Evolutionary conservation across 2,113 vertebrate species (phyloP).

Genomic region (Pteronura brasiliensis): DNA sequence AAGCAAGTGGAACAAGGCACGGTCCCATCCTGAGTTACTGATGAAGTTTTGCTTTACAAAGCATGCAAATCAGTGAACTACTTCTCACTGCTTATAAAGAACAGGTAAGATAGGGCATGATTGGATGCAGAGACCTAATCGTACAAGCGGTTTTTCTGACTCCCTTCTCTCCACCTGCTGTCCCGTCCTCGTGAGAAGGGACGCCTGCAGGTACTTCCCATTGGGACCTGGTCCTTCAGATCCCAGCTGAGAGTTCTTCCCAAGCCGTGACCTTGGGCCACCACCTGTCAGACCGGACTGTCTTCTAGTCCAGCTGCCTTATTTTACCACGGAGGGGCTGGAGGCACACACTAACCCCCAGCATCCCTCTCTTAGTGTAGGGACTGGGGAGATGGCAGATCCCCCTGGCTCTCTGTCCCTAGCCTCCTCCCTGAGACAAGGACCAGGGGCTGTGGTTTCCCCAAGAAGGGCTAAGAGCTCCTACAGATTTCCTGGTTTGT

Average conservation of each 20-base stretch:
- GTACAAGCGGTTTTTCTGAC: not conserved
- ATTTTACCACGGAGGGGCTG: accelerated
- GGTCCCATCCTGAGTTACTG: not conserved
- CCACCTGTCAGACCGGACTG: no score
- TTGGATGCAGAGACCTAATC: no score
- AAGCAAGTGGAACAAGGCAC: not conserved
- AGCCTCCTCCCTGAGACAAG: not conserved
- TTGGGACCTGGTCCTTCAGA: not conserved
- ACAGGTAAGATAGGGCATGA: not conserved
- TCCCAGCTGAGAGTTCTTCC: not conserved
- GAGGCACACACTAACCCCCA: no score
- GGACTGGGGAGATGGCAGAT: not conserved
- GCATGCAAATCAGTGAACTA: not conserved
- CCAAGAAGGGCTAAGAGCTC: not conserved
- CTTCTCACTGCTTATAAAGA: not conserved
- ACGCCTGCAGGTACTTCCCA: accelerated
- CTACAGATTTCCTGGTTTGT: no score
- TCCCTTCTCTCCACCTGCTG: not conserved
- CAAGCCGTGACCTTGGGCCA: not conserved
- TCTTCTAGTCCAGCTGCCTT: not conserved
- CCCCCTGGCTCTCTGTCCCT: no score
- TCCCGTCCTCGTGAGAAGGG: no score
- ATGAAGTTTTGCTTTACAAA: no score
- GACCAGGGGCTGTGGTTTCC: not conserved
- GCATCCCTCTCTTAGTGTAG: not conserved